Conservation (phyloP, 2,113 vertebrate genomes). For the Elaphurus davidianus region DNA sequence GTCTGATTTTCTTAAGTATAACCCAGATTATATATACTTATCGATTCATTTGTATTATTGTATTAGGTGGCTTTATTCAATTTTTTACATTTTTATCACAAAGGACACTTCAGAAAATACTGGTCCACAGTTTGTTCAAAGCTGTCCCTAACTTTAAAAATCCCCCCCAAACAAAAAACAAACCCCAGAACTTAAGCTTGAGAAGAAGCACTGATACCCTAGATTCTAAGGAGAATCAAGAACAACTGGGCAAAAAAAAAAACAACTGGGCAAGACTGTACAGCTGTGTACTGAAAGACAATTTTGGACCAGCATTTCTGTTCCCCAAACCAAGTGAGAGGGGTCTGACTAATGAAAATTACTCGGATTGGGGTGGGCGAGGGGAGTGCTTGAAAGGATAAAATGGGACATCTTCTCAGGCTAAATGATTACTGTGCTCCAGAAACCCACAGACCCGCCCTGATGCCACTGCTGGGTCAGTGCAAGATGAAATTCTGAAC, state of each 20-base stretch:
- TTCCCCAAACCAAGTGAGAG: neutral
- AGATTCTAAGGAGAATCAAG: neutral
- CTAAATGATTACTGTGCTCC: neutral
- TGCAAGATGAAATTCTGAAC: neutral
- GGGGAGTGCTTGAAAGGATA: neutral
- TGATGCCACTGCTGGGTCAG: neutral
- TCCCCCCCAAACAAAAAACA: neutral
- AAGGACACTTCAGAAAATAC: neutral
- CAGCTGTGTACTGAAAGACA: neutral
- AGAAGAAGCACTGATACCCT: neutral
- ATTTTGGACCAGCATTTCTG: neutral
- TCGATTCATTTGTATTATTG: neutral
- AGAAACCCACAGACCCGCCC: neutral
- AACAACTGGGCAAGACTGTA: neutral
- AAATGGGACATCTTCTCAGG: neutral
- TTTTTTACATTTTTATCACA: slow-evolving; percentile 28
- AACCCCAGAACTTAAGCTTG: neutral
- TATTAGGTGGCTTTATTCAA: neutral
- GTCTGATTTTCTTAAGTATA: slow-evolving; percentile 15
- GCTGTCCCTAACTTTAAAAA: neutral
- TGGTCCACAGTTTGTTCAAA: neutral
- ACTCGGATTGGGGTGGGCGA: too few relatives aligned
- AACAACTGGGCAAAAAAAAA: neutral
- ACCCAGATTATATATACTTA: neutral
- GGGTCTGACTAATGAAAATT: neutral